These are phyloP conservation scores for Drosophila fuyamai DNA, from an alignment of 1,140 invertebrate genomes.

Conservation along the genomic window DNA sequence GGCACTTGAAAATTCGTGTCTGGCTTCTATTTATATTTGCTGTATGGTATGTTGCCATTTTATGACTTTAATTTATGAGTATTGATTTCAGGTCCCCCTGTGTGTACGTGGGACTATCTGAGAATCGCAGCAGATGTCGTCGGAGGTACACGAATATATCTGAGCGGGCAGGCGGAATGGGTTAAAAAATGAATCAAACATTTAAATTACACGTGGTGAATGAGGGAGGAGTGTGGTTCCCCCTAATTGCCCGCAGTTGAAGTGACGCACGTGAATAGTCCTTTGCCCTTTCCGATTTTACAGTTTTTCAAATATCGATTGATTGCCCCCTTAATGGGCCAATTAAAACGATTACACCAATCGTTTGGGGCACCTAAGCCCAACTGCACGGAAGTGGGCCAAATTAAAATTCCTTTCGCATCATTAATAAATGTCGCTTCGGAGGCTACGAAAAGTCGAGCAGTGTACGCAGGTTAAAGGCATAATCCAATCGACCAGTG, in stretches of 20 bases:
- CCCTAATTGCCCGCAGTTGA: slow-evolving; percentile 15
- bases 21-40: slow-evolving; percentile 60
- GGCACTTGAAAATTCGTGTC: slow-evolving; percentile 56
- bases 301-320: slow-evolving; percentile 69
- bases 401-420: slow-evolving; percentile 48
- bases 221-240: slow-evolving; percentile 1
- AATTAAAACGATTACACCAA: slow-evolving; percentile 77
- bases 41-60: slow-evolving; percentile 53
- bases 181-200: slow-evolving; percentile 38
- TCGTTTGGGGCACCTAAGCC: slow-evolving; percentile 32
- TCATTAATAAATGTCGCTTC: slow-evolving; percentile 75
- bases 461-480: slow-evolving; percentile 53
- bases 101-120: slow-evolving; percentile 28
- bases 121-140: slow-evolving; percentile 63
- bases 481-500: slow-evolving; percentile 72
- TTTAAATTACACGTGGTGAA: slow-evolving; percentile 29
- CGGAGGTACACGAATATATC: slow-evolving; percentile 28
- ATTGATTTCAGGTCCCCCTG: slow-evolving; percentile 53
- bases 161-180: slow-evolving; percentile 1
- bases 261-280: slow-evolving; percentile 27
- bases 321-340: slow-evolving; percentile 20
- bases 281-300: slow-evolving; percentile 55
- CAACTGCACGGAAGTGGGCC: slow-evolving; percentile 30
- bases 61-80: slow-evolving; percentile 67
- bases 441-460: slow-evolving; percentile 30